Conservation (phyloP, 2,113 vertebrate species). For the Myrmecophaga tridactyla region DNA sequence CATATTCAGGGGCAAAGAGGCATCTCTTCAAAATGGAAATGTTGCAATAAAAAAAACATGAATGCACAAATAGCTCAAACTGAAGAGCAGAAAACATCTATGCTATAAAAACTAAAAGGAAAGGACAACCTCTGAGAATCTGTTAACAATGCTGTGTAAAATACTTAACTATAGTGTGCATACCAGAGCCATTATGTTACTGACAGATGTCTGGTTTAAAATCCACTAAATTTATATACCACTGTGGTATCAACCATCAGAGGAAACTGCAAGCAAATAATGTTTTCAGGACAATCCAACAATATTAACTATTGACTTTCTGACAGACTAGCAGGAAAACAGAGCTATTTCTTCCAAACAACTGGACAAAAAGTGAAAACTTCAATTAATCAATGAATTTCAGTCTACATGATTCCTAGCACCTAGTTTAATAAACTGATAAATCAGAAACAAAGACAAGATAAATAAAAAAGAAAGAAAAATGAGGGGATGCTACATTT, state of each 20-base stretch:
- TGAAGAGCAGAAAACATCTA: neutral
- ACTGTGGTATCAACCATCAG: neutral
- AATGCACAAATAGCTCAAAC: neutral
- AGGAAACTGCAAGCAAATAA: neutral
- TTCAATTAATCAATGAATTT: neutral
- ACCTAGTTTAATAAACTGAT: neutral
- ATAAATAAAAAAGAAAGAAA: neutral
- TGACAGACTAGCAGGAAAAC: neutral
- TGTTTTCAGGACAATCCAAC: neutral
- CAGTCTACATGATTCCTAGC: neutral
- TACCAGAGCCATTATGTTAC: neutral
- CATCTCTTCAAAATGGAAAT: neutral
- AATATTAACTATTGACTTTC: slow-evolving; percentile 14
- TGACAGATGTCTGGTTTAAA: neutral
- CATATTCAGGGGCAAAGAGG: neutral
- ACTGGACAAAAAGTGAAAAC: neutral
- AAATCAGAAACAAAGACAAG: neutral
- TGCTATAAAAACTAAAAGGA: neutral
- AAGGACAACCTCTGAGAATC: neutral
- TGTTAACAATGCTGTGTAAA: neutral
- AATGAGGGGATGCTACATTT: neutral
- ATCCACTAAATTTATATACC: neutral
- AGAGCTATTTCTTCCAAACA: neutral
- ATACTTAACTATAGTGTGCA: neutral
- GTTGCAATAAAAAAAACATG: neutral